Conservation (phyloP, 2,113 vertebrate species). For the Monopterus albus region DNA sequence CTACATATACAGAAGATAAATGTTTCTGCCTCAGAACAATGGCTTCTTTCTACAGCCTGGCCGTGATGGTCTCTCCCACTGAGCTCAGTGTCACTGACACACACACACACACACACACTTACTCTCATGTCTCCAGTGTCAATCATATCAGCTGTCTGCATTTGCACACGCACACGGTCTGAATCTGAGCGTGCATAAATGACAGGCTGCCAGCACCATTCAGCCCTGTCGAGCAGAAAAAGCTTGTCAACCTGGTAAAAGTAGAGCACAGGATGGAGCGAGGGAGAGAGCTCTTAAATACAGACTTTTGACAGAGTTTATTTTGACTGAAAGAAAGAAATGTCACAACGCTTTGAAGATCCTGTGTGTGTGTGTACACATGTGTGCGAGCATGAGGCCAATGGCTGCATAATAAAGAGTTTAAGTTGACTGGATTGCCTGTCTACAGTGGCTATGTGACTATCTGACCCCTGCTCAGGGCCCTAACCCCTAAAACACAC, state of each 20-base stretch:
- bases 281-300: conserved; percentile 26
- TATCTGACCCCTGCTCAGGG: conserved; percentile 33
- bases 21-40: conserved; percentile 29
- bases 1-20: conserved; percentile 17
- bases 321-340: conserved; percentile 64
- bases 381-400: neutral
- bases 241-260: conserved; percentile 61
- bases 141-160: conserved; percentile 59
- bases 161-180: conserved; percentile 25
- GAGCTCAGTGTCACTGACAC: conserved; percentile 22
- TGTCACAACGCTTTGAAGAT: conserved; percentile 37
- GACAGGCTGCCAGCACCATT: conserved; percentile 68
- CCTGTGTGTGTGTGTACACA: neutral
- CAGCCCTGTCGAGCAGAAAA: conserved; percentile 55
- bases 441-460: conserved; percentile 45
- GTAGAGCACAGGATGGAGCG: conserved; percentile 8
- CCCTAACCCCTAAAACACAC: conserved; percentile 4
- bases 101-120: conserved; percentile 4
- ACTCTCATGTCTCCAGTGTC: conserved; percentile 34
- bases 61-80: conserved; percentile 21
- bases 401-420: conserved; percentile 49
- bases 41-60: conserved; percentile 14
- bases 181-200: conserved; percentile 55
- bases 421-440: conserved; percentile 50
- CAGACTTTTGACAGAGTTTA: conserved; percentile 28